These are phyloP conservation scores for Molothrus ater DNA, from an alignment of 2,797 vertebrate genomes.

Conservation along the genomic window DNA sequence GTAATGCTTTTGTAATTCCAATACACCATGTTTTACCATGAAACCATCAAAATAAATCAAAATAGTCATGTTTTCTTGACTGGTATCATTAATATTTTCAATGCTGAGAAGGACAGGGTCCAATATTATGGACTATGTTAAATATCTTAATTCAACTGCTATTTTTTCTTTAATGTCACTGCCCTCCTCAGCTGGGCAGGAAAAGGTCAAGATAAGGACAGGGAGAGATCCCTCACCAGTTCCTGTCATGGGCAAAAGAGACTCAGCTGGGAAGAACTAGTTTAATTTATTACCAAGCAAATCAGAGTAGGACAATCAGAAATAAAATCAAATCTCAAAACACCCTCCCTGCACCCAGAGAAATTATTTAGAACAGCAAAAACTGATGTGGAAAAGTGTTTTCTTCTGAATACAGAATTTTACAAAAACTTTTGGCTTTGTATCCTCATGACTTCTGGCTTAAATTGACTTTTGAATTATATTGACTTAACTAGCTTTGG, in stretches of 20 bases:
- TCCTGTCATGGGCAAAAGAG: too few relatives aligned
- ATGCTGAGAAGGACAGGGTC: background rate
- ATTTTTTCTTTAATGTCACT: background rate
- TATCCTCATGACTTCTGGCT: background rate
- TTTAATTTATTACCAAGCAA: background rate
- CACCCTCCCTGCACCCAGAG: background rate
- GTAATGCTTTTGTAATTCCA: background rate
- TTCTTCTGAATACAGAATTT: background rate
- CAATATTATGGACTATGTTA: background rate
- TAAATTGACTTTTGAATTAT: background rate
- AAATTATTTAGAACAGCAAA: background rate
- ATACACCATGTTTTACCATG: background rate
- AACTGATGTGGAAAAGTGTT: background rate
- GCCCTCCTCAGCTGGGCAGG: background rate
- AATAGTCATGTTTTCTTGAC: background rate
- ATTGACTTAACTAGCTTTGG: background rate
- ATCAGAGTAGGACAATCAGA: background rate
- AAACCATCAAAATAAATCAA: background rate
- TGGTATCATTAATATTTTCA: background rate
- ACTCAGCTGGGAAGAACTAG: background rate
- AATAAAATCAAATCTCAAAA: background rate
- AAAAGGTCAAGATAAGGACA: background rate
- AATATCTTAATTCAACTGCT: background rate
- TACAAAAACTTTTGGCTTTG: background rate
- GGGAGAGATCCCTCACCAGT: background rate